A percentile compares a stretch with the other conserved stretches of the same genome.
Conservation (phyloP, 2,888 invertebrate genomes). For the Labia minor region DNA sequence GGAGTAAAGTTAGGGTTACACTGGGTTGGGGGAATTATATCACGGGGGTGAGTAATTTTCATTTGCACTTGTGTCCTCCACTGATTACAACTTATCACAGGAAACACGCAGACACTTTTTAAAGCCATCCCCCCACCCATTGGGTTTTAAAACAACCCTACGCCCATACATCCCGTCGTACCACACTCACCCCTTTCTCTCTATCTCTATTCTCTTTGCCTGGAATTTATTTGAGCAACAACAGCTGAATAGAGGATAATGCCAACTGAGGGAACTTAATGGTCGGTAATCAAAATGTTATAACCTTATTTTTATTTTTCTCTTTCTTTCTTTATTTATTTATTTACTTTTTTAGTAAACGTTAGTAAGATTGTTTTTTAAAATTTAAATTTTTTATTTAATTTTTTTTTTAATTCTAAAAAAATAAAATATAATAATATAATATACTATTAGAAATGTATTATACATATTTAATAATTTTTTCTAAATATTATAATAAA, state of each 20-base stretch:
- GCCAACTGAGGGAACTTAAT: background rate
- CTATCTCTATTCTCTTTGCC: background rate
- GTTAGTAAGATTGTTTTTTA: too few relatives aligned
- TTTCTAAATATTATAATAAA: too few relatives aligned
- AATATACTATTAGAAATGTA: too few relatives aligned
- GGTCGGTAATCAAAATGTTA: conserved; percentile 7
- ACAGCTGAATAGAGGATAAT: conserved; percentile 13
- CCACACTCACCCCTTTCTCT: background rate
- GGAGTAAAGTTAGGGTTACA: too few relatives aligned
- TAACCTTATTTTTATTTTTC: background rate
- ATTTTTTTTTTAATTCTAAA: too few relatives aligned
- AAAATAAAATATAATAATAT: too few relatives aligned
- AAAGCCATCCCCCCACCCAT: background rate
- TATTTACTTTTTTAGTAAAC: too few relatives aligned
- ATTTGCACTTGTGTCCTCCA: background rate
- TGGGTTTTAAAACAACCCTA: background rate
- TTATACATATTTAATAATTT: too few relatives aligned
- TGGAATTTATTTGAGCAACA: background rate
- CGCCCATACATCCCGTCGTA: background rate
- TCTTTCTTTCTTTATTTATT: background rate
- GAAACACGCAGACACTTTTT: conserved; percentile 8
- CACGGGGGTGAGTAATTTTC: background rate
- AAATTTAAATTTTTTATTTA: too few relatives aligned
- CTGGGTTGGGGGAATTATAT: too few relatives aligned
- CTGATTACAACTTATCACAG: conserved; percentile 13